phyloP scores from a whole-genome alignment of 2,888 invertebrate species.

The Malthinus seriepunctatus region DNA sequence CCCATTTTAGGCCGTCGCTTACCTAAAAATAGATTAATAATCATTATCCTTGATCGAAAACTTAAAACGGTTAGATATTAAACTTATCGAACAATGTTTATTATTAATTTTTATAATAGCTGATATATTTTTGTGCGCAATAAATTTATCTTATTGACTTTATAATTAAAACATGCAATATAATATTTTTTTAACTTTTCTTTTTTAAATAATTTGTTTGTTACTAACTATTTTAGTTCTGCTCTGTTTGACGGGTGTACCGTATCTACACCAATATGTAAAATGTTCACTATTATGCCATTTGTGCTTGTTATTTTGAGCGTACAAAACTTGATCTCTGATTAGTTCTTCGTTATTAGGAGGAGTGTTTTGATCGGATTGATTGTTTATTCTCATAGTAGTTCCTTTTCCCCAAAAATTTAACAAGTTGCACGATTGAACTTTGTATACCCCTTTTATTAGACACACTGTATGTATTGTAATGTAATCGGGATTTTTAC shows the following conservation, averaged over 20 bases:
- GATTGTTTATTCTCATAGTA: conserved; percentile 72
- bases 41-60: not conserved
- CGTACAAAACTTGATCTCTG: conserved; percentile 66
- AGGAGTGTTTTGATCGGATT: conserved; percentile 70
- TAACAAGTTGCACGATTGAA: conserved; percentile 63
- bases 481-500: conserved; percentile 73
- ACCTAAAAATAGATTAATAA: conserved; percentile 60
- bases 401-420: conserved; percentile 72
- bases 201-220: not conserved
- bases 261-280: conserved; percentile 73
- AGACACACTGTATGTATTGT: conserved; percentile 68
- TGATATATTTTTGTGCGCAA: conserved; percentile 11
- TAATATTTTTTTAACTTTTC: not conserved
- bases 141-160: conserved; percentile 22
- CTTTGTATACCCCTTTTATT: conserved; percentile 60
- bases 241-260: conserved; percentile 43
- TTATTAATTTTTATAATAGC: not conserved
- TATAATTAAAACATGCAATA: conserved; percentile 7
- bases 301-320: conserved; percentile 64
- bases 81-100: not conserved
- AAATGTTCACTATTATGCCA: conserved; percentile 71
- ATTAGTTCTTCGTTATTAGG: conserved; percentile 71
- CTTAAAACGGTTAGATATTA: not conserved
- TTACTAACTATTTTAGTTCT: conserved; percentile 69
- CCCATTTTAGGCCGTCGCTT: conserved; percentile 73